phyloP scores from a whole-genome alignment of 2,797 vertebrate species.

The Erpetoichthys calabaricus region DNA sequence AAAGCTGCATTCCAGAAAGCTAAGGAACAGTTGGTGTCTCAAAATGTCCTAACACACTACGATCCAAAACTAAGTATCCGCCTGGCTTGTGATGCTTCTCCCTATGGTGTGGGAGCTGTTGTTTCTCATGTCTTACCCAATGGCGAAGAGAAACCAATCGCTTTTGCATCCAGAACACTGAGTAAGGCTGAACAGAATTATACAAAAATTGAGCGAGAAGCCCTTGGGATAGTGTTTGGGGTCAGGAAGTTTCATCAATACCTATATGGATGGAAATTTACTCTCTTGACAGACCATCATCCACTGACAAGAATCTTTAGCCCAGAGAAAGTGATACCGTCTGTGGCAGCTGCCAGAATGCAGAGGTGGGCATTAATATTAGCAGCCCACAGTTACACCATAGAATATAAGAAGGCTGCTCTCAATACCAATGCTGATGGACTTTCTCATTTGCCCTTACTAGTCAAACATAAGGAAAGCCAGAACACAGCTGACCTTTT shows the following conservation, averaged over 20 bases:
- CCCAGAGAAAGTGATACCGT: background rate
- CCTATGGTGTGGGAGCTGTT: too few relatives aligned
- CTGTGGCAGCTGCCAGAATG: background rate
- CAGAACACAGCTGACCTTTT: background rate
- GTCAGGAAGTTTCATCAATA: background rate
- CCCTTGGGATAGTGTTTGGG: background rate
- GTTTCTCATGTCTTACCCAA: too few relatives aligned
- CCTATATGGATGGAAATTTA: background rate
- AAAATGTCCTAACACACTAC: background rate
- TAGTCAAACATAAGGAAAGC: background rate
- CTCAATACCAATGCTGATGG: background rate
- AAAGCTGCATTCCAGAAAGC: background rate
- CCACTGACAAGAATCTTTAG: background rate
- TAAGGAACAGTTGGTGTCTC: background rate
- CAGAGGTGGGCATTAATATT: background rate
- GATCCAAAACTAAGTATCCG: background rate
- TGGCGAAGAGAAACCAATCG: too few relatives aligned
- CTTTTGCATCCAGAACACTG: too few relatives aligned
- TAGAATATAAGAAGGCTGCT: background rate
- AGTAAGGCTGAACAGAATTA: too few relatives aligned
- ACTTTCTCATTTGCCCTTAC: background rate
- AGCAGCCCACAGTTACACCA: background rate
- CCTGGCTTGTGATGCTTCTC: background rate
- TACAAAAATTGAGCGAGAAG: too few relatives aligned
- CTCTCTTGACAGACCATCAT: background rate